Conservation (phyloP, 2,888 invertebrate genomes). For the Dicycla oo region DNA sequence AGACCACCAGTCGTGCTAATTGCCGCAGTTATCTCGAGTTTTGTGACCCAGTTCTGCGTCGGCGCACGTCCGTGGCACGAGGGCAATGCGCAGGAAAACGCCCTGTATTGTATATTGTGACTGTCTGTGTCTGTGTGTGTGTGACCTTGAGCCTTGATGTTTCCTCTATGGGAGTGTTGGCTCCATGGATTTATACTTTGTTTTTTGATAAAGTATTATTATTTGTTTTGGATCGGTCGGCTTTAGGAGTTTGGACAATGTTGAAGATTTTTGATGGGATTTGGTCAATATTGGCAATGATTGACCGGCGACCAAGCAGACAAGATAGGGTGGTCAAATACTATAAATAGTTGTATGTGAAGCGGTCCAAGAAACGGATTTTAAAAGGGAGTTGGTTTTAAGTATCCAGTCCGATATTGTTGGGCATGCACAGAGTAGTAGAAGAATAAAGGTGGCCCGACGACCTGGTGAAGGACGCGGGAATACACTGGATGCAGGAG, state of each 20-base stretch:
- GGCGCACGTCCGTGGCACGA: slow-evolving; percentile 45
- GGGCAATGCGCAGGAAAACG: slow-evolving; percentile 64
- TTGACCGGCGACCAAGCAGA: background rate
- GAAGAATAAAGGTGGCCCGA: no score
- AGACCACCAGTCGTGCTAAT: slow-evolving; percentile 30
- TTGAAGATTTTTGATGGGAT: background rate
- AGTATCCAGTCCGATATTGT: background rate
- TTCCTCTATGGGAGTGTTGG: background rate
- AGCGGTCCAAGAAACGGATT: background rate
- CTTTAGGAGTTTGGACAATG: slow-evolving; percentile 6
- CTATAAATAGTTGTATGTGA: no score
- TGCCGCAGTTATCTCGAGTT: slow-evolving; percentile 55
- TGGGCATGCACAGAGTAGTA: background rate
- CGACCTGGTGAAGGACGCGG: no score
- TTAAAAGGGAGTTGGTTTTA: no score
- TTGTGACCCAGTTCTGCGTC: slow-evolving; percentile 55
- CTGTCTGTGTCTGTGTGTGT: background rate
- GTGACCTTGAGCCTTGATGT: slow-evolving; percentile 33
- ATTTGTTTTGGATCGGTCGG: slow-evolving; percentile 9
- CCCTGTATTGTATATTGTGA: slow-evolving; percentile 27
- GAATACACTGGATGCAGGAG: no score
- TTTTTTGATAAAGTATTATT: slow-evolving; percentile 2
- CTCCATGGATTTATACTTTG: slow-evolving; percentile 21
- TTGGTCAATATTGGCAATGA: background rate
- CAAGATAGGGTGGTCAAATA: background rate